phyloP scores from a whole-genome alignment of 92 coral and sea anemone genomes.

The Isaurus tuberculatus region DNA sequence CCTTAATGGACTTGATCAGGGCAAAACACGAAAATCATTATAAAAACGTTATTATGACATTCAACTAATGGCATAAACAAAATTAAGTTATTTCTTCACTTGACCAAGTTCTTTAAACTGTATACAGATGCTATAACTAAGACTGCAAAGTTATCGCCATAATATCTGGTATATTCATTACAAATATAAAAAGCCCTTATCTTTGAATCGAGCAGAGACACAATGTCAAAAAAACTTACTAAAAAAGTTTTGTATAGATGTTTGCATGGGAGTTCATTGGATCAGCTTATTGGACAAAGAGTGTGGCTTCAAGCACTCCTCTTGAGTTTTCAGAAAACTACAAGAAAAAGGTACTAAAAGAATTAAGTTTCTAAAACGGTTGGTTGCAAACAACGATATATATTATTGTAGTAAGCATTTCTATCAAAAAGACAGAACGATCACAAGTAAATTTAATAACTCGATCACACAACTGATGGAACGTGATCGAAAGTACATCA shows the following conservation, averaged over 20 bases:
- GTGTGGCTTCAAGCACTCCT: constrained; percentile 25
- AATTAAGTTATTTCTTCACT: too few relatives aligned
- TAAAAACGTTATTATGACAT: background rate
- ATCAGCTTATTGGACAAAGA: background rate
- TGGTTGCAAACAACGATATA: background rate
- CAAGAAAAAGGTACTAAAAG: constrained; percentile 1
- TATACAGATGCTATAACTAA: background rate
- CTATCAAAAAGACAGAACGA: background rate
- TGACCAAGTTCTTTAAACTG: too few relatives aligned
- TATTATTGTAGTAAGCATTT: background rate
- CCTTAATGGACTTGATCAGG: background rate
- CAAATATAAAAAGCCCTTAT: too few relatives aligned
- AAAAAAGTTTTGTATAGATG: background rate
- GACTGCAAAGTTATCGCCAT: background rate
- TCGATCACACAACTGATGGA: constrained; percentile 18
- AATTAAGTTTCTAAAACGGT: constrained; percentile 12
- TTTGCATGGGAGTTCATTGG: background rate
- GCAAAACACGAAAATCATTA: background rate
- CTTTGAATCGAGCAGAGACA: too few relatives aligned
- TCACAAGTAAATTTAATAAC: background rate
- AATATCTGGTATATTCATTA: too few relatives aligned
- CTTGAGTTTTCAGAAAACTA: background rate
- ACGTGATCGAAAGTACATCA: constrained; percentile 15
- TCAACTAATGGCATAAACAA: background rate
- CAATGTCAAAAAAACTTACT: background rate